These are phyloP conservation scores for Alouatta caraya DNA, from an alignment of 2,797 vertebrate species.

Conservation along the genomic window DNA sequence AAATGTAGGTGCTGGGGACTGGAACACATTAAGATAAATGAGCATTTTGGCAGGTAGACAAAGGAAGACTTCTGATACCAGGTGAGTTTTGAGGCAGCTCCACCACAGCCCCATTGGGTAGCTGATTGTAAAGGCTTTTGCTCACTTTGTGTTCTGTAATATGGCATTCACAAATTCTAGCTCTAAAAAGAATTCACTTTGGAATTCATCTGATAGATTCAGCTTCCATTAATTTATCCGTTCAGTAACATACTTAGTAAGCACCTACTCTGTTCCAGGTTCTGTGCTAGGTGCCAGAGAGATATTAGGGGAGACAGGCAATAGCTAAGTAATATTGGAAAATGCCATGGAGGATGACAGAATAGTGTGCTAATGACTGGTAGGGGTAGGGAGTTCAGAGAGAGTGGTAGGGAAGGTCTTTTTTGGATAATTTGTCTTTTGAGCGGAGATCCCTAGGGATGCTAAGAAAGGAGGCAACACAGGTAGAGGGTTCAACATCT, in stretches of 20 bases:
- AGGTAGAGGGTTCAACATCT: not conserved
- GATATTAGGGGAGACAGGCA: not conserved
- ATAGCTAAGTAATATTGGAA: not conserved
- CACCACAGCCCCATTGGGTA: not conserved
- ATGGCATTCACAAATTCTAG: not conserved
- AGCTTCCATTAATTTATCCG: not conserved
- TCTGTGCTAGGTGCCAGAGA: not conserved
- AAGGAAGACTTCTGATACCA: not conserved
- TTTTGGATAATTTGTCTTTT: slow-evolving; percentile 14
- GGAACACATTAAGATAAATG: not conserved
- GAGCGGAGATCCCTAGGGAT: not conserved
- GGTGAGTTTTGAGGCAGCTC: not conserved
- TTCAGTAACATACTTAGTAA: not conserved
- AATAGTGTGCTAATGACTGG: not conserved
- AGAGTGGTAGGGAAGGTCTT: not conserved
- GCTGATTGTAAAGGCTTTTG: not conserved
- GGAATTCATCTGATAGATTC: not conserved
- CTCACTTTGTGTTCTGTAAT: not conserved
- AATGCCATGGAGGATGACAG: not conserved
- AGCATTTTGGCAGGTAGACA: not conserved
- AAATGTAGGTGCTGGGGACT: not conserved
- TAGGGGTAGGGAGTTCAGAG: not conserved
- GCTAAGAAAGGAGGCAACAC: not conserved
- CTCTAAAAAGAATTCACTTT: not conserved
- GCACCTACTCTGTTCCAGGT: not conserved